Percentiles rank a stretch among this genome's conserved stretches.
These are phyloP conservation scores for Polylopha cassiicola DNA, from an alignment of 2,888 invertebrate species.

Conservation along the genomic window DNA sequence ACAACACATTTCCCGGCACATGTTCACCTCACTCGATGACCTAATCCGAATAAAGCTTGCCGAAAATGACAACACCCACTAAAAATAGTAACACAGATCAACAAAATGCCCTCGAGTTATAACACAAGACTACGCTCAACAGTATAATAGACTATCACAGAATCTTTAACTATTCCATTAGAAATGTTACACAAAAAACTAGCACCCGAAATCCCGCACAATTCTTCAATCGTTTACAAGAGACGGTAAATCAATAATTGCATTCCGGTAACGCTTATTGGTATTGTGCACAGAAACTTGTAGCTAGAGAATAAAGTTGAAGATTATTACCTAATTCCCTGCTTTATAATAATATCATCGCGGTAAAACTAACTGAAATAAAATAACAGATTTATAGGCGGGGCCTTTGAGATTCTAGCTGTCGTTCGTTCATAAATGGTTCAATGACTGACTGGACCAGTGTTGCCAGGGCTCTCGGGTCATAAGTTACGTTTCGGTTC, in stretches of 20 bases:
- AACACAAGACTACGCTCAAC: slow-evolving; percentile 44
- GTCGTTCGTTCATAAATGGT: slow-evolving; percentile 66
- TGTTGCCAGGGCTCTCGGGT: no score
- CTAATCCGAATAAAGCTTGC: slow-evolving; percentile 70
- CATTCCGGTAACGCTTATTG: slow-evolving; percentile 34
- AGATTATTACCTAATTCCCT: slow-evolving; percentile 53
- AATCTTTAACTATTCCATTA: slow-evolving; percentile 33
- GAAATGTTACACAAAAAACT: slow-evolving; percentile 39
- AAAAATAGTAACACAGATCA: slow-evolving; percentile 77
- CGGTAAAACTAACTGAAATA: slow-evolving; percentile 60
- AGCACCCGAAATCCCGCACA: slow-evolving; percentile 50
- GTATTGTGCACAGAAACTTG: slow-evolving; percentile 13
- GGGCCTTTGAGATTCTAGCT: slow-evolving; percentile 66
- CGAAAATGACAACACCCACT: slow-evolving; percentile 77
- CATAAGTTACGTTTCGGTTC: no score
- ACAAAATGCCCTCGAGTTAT: slow-evolving; percentile 43
- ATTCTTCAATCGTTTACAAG: slow-evolving; percentile 49
- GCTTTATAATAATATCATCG: slow-evolving; percentile 66
- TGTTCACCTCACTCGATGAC: slow-evolving; percentile 71
- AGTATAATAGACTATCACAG: slow-evolving; percentile 30
- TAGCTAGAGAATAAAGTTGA: slow-evolving; percentile 13
- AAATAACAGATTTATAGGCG: slow-evolving; percentile 67
- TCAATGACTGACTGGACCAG: slow-evolving; percentile 55
- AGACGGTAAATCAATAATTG: slow-evolving; percentile 64
- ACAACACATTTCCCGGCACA: slow-evolving; percentile 66